These are phyloP conservation scores for Chelidonichthys spinosus DNA, from an alignment of 2,797 vertebrate species.

Conservation along the genomic window DNA sequence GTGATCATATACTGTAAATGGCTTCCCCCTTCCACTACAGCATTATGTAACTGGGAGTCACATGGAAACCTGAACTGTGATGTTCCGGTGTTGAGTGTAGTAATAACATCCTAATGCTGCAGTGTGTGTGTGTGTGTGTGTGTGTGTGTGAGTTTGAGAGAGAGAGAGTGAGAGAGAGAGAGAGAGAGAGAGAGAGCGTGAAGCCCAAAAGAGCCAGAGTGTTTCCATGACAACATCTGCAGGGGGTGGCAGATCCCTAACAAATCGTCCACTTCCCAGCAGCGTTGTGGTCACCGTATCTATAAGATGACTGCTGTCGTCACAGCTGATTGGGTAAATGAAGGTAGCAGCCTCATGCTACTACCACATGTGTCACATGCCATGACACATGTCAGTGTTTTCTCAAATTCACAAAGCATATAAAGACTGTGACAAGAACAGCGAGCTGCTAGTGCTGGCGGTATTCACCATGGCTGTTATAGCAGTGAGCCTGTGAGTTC, in stretches of 20 bases:
- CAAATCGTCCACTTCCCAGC: conserved; percentile 67
- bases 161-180: conserved; percentile 7
- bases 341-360: conserved; percentile 32
- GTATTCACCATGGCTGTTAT: conserved; percentile 38
- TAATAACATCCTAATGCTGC: conserved; percentile 76
- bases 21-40: conserved; percentile 60
- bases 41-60: conserved; percentile 73
- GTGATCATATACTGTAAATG: conserved; percentile 51
- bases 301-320: conserved; percentile 42
- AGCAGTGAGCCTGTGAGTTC: conserved; percentile 29
- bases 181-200: conserved; percentile 49
- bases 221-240: conserved; percentile 88
- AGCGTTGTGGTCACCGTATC: conserved; percentile 59
- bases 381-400: conserved; percentile 36
- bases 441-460: conserved; percentile 23
- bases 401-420: conserved; percentile 28
- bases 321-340: conserved; percentile 20
- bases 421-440: conserved; percentile 23
- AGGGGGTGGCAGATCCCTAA: conserved; percentile 81
- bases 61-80: conserved; percentile 69
- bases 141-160: background rate
- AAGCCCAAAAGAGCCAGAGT: conserved; percentile 71
- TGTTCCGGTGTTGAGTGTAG: conserved; percentile 60
- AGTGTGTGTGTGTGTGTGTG: conserved; percentile 31
- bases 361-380: conserved; percentile 24